These are phyloP conservation scores for Trachymyrmex septentrionalis DNA, from an alignment of 1,140 invertebrate species.

Conservation along the genomic window DNA sequence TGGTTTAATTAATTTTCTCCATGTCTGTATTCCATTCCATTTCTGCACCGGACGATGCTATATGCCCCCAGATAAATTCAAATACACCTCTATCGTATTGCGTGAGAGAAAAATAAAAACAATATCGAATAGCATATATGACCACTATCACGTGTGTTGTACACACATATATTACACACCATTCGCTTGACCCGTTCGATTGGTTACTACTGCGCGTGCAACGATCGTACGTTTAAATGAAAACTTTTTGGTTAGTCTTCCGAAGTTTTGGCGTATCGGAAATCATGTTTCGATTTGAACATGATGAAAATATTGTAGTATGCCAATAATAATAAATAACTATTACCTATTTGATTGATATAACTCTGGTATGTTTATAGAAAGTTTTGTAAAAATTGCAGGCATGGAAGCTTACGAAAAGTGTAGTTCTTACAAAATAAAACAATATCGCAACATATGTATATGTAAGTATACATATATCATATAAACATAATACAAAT, in stretches of 20 bases:
- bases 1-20: slow-evolving; percentile 71
- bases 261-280: slow-evolving; percentile 3
- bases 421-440: neutral
- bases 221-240: neutral
- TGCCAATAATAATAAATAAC: neutral
- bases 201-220: neutral
- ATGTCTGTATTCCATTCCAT: slow-evolving; percentile 3
- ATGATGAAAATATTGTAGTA: neutral
- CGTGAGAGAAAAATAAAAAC: slow-evolving; percentile 50
- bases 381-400: neutral
- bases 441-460: neutral
- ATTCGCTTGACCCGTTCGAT: neutral
- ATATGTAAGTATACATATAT: neutral
- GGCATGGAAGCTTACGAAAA: neutral
- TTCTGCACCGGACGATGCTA: slow-evolving; percentile 19
- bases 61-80: slow-evolving; percentile 55
- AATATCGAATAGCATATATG: neutral
- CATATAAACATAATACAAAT: neutral
- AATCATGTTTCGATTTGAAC: neutral
- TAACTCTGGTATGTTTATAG: neutral
- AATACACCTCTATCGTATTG: slow-evolving; percentile 39
- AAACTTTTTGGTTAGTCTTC: neutral
- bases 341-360: neutral
- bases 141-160: no score
- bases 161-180: no score